Evolutionary conservation across 2,888 invertebrate species (phyloP).

Genomic region (Mimachlamys varia): DNA sequence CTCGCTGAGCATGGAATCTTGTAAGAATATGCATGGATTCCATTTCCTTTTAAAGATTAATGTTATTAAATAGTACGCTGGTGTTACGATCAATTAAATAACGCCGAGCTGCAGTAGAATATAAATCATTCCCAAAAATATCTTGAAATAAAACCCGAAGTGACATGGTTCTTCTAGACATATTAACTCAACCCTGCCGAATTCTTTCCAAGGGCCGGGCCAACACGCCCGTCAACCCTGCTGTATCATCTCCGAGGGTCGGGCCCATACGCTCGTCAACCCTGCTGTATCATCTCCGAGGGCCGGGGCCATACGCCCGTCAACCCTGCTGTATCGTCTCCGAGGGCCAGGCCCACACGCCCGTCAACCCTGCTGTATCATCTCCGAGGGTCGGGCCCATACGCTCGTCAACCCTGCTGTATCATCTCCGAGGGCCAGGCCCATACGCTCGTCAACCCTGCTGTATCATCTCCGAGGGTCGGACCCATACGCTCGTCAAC

Average conservation of each 20-base stretch:
- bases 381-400: too few species aligned
- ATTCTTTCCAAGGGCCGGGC: neutral
- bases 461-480: too few species aligned
- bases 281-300: neutral
- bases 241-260: neutral
- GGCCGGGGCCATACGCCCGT: neutral
- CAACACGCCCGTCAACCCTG: too few species aligned
- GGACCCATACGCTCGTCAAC: too few species aligned
- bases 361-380: too few species aligned
- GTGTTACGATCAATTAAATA: neutral
- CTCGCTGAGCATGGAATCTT: neutral
- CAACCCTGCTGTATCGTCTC: neutral
- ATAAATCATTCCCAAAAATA: neutral
- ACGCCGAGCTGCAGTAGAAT: neutral
- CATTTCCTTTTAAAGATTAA: neutral
- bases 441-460: too few species aligned
- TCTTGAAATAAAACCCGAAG: neutral
- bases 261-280: too few species aligned
- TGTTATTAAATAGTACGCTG: neutral
- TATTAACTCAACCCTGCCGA: neutral
- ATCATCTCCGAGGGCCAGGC: too few species aligned
- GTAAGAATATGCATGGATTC: neutral
- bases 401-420: too few species aligned
- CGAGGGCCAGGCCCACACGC: neutral
- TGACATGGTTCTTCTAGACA: neutral